A percentile compares a stretch with the other conserved stretches of the same genome.
phyloP scores from a whole-genome alignment of 1,140 invertebrate genomes.

The Venustaconcha ellipsiformis region DNA sequence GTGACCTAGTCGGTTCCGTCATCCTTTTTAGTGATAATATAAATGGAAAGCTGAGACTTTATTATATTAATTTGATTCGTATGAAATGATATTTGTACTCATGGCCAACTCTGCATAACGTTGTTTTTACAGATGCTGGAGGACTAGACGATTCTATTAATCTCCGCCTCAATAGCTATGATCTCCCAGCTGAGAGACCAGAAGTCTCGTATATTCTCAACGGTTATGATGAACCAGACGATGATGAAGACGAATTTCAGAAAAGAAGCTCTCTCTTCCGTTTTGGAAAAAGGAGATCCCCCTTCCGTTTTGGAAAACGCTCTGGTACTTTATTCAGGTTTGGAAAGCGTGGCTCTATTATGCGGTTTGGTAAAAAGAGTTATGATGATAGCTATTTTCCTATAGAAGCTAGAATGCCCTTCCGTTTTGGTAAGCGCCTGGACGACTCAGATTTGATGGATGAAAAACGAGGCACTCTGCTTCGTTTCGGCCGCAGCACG shows the following conservation, averaged over 20 bases:
- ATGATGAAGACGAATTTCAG: slow-evolving; percentile 7
- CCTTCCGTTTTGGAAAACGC: slow-evolving; percentile 37
- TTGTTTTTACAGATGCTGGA: too few species aligned
- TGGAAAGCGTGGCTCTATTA: slow-evolving; percentile 36
- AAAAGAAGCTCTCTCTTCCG: slow-evolving; percentile 35
- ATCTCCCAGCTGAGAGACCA: too few species aligned
- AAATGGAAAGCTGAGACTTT: too few species aligned
- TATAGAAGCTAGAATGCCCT: slow-evolving; percentile 4
- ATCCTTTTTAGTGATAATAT: too few species aligned
- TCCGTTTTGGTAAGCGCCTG: slow-evolving; percentile 4
- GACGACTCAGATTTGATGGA: slow-evolving; percentile 6
- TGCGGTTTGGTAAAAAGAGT: slow-evolving; percentile 34
- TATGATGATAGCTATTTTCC: slow-evolving; percentile 4
- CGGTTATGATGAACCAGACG: background rate
- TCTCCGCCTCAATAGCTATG: too few species aligned
- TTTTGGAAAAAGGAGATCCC: slow-evolving; percentile 32
- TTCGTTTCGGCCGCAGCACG: slow-evolving; percentile 23
- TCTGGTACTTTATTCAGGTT: slow-evolving; percentile 28
- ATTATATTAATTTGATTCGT: too few species aligned
- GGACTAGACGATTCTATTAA: too few species aligned
- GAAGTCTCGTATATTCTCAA: too few species aligned
- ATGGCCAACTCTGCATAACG: too few species aligned
- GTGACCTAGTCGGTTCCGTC: too few species aligned
- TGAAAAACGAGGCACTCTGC: slow-evolving; percentile 25
- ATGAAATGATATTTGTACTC: too few species aligned